A percentile compares a stretch with the other conserved stretches of the same genome.
phyloP scores from a whole-genome alignment of 2,888 invertebrate species.

The Agrilus mali region DNA sequence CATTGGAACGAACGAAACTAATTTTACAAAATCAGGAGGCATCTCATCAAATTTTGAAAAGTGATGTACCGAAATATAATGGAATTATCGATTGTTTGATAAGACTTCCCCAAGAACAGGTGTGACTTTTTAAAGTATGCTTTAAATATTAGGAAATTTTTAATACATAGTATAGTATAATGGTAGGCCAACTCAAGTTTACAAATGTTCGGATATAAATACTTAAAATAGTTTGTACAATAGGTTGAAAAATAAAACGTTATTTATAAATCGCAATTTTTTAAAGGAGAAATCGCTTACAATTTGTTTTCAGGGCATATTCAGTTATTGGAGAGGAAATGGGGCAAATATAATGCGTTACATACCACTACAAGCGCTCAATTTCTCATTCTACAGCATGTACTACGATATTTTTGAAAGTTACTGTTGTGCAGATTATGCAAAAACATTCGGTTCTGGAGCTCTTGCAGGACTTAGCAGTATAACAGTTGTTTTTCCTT shows the following conservation, averaged over 20 bases:
- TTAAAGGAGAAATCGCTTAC: too few species aligned
- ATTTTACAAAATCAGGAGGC: slow-evolving; percentile 15
- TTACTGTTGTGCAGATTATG: background rate
- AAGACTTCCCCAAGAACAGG: slow-evolving; percentile 14
- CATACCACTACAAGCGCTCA: slow-evolving; percentile 14
- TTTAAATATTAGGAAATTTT: too few species aligned
- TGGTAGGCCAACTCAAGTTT: too few species aligned
- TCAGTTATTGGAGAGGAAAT: slow-evolving; percentile 16
- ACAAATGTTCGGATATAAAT: too few species aligned
- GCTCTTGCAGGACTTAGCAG: slow-evolving; percentile 12
- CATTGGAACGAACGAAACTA: slow-evolving; percentile 14
- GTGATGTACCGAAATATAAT: slow-evolving; percentile 9
- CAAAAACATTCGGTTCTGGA: slow-evolving; percentile 10
- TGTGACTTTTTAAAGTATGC: background rate
- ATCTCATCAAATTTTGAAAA: slow-evolving; percentile 11
- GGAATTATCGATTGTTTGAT: slow-evolving; percentile 11
- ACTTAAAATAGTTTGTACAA: too few species aligned
- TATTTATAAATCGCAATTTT: too few species aligned
- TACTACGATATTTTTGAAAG: background rate
- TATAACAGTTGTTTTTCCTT: slow-evolving; percentile 9
- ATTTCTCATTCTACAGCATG: slow-evolving; percentile 11
- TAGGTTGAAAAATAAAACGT: too few species aligned
- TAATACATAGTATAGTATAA: too few species aligned
- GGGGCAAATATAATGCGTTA: slow-evolving; percentile 13
- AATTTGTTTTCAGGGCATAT: slow-evolving; percentile 9